Evolutionary conservation across 1,140 invertebrate genomes (phyloP), one percentile per base, ranked within the genome.

Genomic region (Antheraea pernyi): DNA sequence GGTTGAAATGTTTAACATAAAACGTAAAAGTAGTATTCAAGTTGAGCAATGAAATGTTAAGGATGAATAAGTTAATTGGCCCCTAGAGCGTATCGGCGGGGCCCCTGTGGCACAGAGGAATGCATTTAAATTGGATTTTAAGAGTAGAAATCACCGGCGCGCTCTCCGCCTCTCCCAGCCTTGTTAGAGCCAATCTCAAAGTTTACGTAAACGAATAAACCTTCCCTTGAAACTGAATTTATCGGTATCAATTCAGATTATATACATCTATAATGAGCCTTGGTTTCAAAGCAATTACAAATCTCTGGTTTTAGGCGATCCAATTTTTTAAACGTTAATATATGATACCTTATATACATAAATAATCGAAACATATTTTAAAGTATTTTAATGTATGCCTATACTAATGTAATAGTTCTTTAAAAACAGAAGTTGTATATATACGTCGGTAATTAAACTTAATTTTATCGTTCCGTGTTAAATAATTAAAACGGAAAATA

Each of bases 81-180:
- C 89, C 83, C 88, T 69, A 77, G 87, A 85, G 89, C 86, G 89
- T 90, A 91, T 91, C 87, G 87, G 79, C 83, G 85, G 76, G 78
- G 82, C 81, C 82, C 85, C 85, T 89, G 89, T 82, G 89, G 83
- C 86, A 88, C 89, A 91, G 88, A 89, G 89, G 88, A 91, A 91
- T 91, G 89, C 89, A 91, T 91, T 91, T 91, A 91, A 91, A 91
- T 91, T 91, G 89, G 89, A 89, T 91, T 91, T 91, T 91, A 91
- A 91, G 89, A 90, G 86, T 88, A 89, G 88, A 90, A 91, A 91
- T 91, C 88, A 89, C 88, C 82, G 84, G 79, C 84, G 82, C 70
- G 77, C 83, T 73, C 85, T 82, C 83, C 82, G 80, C 82, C 85
- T 87, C 83, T 84, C 80, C 77, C 71, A 82, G 85, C 84, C 88